Evolutionary conservation across 2,888 invertebrate species (phyloP).

Genomic region (Temnothorax ravouxi): DNA sequence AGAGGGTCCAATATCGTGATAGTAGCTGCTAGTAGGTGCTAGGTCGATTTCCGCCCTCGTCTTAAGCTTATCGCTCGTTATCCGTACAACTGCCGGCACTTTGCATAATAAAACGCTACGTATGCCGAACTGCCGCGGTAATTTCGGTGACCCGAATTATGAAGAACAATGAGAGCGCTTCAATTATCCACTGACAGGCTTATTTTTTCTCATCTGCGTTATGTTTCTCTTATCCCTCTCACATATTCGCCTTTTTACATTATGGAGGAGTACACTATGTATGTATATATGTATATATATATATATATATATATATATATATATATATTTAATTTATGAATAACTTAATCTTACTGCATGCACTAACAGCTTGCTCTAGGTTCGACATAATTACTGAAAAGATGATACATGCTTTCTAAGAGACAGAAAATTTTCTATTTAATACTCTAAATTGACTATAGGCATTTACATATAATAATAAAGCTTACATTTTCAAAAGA

Average conservation of each 20-base stretch:
- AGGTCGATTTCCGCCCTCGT: conserved; percentile 61
- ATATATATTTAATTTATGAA: too few species aligned
- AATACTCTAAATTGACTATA: too few species aligned
- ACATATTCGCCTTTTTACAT: conserved; percentile 25
- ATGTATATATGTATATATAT: neutral
- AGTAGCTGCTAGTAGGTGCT: conserved; percentile 53
- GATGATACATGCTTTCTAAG: too few species aligned
- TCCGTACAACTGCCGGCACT: conserved; percentile 59
- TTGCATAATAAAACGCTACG: conserved; percentile 72
- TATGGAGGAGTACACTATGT: neutral
- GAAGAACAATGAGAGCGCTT: conserved; percentile 61
- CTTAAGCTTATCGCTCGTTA: conserved; percentile 70
- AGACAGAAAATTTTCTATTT: too few species aligned
- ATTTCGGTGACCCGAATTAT: conserved; percentile 67
- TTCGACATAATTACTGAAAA: too few species aligned
- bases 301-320: neutral
- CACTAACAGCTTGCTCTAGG: too few species aligned
- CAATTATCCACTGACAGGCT: conserved; percentile 57
- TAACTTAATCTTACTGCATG: too few species aligned
- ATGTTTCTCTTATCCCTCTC: neutral
- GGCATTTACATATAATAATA: too few species aligned
- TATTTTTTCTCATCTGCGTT: conserved; percentile 45
- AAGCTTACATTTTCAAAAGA: too few species aligned
- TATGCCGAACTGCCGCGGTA: conserved; percentile 63
- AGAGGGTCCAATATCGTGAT: conserved; percentile 59